Base-by-base conservation (phyloP, 2,888 invertebrate genomes). In the Malthinus flaveolus region DNA sequence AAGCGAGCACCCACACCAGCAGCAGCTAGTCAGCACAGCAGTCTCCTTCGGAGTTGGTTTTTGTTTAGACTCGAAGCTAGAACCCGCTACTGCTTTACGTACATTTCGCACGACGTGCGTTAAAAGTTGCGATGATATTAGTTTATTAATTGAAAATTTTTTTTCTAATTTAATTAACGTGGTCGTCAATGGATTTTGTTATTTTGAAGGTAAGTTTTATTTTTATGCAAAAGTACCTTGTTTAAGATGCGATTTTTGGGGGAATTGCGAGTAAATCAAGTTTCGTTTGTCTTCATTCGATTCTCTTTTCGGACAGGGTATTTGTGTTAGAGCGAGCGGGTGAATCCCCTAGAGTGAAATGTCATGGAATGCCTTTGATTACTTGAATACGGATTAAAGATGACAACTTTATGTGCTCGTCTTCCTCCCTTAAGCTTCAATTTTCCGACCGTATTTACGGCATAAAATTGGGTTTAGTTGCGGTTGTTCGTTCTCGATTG, bases 151-250 rank as follows among this genome's bases (percentile, higher is more conserved):
- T n/a, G n/a, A n/a, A n/a, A n/a, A n/a, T n/a, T 37, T 49, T 34
- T 57, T 10, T 37, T 39, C 13, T 48, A 34, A 48, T 44, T 11
- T 33, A 36, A 34, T 33, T 12, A 33, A 15, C 39, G 35, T 46
- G 42, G 48, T 44, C 61, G 60, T 69, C 66, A 63, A 69, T 69
- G 69, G 69, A 69, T 68, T 69, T 69, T 66, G 66, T 69, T 62
- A 69, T 69, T 52, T 66, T 68, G 50, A 69, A 69, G 68, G 69
- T 69, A 67, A 68, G 68, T 61, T 53, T 54, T 54, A 15, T 12
- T 3, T 39, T 5, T 15, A 1, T 31, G 8, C 8, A 45, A 32
- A 45, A 32, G 7, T 12, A 1, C 7, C 11, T 31, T 45, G 31
- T 45, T 32, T 32, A 46, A 8, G 10, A 46, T 56, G 51, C 49